Evolutionary conservation across 2,113 vertebrate genomes (phyloP), one percentile per base, ranked within the genome.

Genomic region (Phalacrocorax aristotelis): DNA sequence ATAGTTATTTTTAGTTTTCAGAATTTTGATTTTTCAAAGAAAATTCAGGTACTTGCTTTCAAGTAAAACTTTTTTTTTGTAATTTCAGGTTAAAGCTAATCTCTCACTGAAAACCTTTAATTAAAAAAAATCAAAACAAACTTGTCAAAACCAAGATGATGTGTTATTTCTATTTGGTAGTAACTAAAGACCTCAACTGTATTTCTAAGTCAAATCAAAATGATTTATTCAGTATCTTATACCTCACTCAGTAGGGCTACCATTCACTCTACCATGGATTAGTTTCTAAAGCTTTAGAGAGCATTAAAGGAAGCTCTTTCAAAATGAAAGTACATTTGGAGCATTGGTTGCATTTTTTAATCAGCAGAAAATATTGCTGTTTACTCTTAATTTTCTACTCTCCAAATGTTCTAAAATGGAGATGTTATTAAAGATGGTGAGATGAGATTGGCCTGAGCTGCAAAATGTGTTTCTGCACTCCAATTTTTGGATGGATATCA

Each of bases 321-420:
- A 91, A 96, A 96, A 78, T 71, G 62, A 58, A 89, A 91, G 26
- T 36, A 6, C 29, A 85, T 94, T 88, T 77, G 38, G 48, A 83
- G 5, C 29, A 89, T 54, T 29, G 71, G 40, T n/a, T 82, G 54
- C 29, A 48, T 49, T 93, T 95, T 89, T 87, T 49, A 82, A 61
- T 83, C 4, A 51, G 26, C 65, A 92, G 58, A 91, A 76, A 44
- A 70, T 32, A 62, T 34, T 74, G 18, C 34, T 81, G 15, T 76
- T 94, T 78, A 26, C 44, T 93, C 27, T 84, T 72, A 52, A 34
- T 78, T 96, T 95, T 95, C 90, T 90, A 30, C 34, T 89, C 76
- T 94, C 61, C 40, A 90, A 60, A 42, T 65, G 25, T 46, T 92
- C 49, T 71, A 69, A 52, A 90, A 90, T 69, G 26, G 89, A 85